Evolutionary conservation across 2,113 vertebrate genomes (phyloP).

Genomic region (Merops nubicus): DNA sequence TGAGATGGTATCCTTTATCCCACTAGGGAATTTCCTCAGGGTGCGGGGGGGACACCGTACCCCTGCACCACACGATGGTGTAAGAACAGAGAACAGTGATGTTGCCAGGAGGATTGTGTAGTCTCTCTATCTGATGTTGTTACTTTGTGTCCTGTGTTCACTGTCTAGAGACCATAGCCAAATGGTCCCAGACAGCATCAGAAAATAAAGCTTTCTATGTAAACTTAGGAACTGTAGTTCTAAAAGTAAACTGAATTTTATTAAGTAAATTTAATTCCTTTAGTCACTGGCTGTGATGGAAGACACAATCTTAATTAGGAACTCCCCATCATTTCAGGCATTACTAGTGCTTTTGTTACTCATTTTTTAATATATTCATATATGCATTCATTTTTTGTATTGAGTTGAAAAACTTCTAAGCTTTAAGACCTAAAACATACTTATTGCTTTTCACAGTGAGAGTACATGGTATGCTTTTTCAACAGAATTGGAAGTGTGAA

Average conservation of each 20-base stretch:
- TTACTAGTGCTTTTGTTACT: not conserved
- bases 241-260: not conserved
- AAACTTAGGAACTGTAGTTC: not conserved
- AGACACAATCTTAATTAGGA: not conserved
- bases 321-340: not conserved
- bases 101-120: not conserved
- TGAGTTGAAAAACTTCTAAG: not conserved
- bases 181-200: not conserved
- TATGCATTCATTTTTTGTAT: not conserved
- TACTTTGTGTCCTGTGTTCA: not conserved
- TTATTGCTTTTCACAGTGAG: not conserved
- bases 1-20: not conserved
- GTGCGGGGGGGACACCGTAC: not conserved
- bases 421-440: not conserved
- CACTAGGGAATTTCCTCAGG: accelerated
- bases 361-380: not conserved
- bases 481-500: not conserved
- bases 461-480: not conserved
- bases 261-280: not conserved
- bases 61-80: not conserved
- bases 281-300: not conserved
- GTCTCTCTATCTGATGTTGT: not conserved
- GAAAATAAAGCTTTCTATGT: not conserved
- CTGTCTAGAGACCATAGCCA: not conserved
- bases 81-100: not conserved